Base-by-base conservation (phyloP, 2,888 invertebrate species). In the Sphecodes monilicornis region DNA sequence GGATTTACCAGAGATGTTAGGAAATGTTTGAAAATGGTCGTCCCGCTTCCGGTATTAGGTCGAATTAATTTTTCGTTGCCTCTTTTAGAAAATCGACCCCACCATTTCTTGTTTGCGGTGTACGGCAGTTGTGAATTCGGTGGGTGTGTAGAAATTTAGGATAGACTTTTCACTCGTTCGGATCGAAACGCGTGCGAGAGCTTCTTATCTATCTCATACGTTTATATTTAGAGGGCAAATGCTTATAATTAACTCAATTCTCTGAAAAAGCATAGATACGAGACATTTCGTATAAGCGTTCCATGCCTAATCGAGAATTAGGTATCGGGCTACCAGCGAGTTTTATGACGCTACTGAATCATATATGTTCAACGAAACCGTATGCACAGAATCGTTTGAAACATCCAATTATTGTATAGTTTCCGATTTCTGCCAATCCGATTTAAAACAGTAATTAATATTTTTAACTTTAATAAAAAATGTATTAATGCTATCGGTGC, bases 171-270 rank as follows among this genome's bases (percentile, higher is more conserved):
- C 46, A 50, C 32, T 32, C 18, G 18, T 10, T 11, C 8, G 26
- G 29, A 74, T 41, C 46, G 66, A 36, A 50, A 32, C 57, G 74
- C 29, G n/a, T n/a, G 22, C 13, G 32, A n/a, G 43, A 26, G 4
- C 26, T 22, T 18, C 68, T 78, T 72, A 78, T 81, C 73, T 73
- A 13, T 3, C 29, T 16, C n/a, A 57, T n/a, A 22, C n/a, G 22
- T 18, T 3, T 36, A 22, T 81, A 57, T 68, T 78, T 72, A 36
- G 29, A 36, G 46, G 73, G 69, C 54, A 32, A 36, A 57, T 39
- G 43, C 46, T 66, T 73, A 78, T 60, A 72, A 78, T 68, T 81
- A 78, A 71, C 64, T 71, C 22, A 10, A 68, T 16, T 29, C 54
- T 10, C 32, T 18, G 50, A n/a, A 29, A n/a, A 41, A 32, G 18